phyloP scores from a whole-genome alignment of 2,888 invertebrate species.

The Acanthococcus lagerstroemiae region DNA sequence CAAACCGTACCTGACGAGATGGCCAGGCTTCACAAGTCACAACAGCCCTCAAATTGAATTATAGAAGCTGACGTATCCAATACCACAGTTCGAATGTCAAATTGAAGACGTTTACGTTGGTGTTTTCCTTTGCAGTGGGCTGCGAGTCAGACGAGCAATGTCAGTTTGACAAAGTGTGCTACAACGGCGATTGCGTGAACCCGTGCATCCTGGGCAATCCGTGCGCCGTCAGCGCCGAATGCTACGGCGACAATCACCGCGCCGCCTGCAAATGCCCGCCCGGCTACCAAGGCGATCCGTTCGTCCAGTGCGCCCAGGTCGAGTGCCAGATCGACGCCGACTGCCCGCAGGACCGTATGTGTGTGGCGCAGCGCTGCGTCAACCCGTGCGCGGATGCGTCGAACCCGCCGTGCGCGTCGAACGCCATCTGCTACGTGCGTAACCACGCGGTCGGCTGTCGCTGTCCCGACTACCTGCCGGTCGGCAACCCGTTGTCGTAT shows the following conservation, averaged over 20 bases:
- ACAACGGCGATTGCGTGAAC: constrained; percentile 69
- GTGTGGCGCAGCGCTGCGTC: constrained; percentile 60
- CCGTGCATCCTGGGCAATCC: constrained; percentile 70
- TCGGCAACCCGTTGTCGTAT: constrained; percentile 69
- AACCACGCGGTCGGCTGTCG: constrained; percentile 73
- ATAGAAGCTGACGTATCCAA: too few species aligned
- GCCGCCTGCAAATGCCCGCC: constrained; percentile 68
- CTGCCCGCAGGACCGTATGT: constrained; percentile 65
- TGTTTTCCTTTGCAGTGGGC: constrained; percentile 56
- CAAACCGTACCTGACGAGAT: too few species aligned
- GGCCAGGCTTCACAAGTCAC: too few species aligned
- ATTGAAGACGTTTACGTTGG: too few species aligned
- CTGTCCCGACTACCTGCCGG: constrained; percentile 67
- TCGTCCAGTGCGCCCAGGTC: constrained; percentile 60
- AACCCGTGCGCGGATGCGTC: constrained; percentile 62
- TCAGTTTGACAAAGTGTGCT: constrained; percentile 65
- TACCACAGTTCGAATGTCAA: too few species aligned
- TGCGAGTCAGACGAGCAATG: constrained; percentile 77
- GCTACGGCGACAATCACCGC: constrained; percentile 68
- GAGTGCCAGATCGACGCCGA: constrained; percentile 72
- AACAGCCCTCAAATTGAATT: too few species aligned
- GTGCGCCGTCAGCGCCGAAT: constrained; percentile 74
- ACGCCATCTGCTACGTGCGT: constrained; percentile 68
- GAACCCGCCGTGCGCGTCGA: constrained; percentile 66
- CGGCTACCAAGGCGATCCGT: constrained; percentile 71